Base-by-base conservation (phyloP, 2,888 invertebrate genomes). In the Drosophila suboccidentalis region DNA sequence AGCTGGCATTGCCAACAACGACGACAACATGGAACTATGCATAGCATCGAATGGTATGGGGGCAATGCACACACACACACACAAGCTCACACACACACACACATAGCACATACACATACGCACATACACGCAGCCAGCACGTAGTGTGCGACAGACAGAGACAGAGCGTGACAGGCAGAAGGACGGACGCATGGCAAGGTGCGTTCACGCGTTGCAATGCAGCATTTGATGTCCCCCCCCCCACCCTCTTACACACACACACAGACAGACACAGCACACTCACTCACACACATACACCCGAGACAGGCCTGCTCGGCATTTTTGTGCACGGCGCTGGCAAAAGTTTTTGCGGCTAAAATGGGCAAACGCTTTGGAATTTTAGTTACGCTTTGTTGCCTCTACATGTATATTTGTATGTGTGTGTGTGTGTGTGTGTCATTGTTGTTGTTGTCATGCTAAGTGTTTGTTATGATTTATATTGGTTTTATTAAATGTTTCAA, bases 401-500 rank as follows among this genome's bases (percentile, higher is more conserved):
- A 22, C 26, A 36, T 46, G 49, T 55, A 29, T 58, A 46, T 46
- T 59, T 22, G 22, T 46, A 61, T 22, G 46, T 57, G 58, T 55
- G 62, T 69, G 57, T 47, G 15, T 17, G 49, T 13, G 49, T 17
- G 47, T 15, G 47, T 32, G 53, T 15, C 60, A 63, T 44, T 81
- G 67, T 71, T 78, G 67, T 74, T 72, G 82, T 76, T 77, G 79
- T 64, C 65, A 71, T 80, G 87, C 85, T 91, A 85, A 86, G 89
- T 89, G 89, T 86, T 86, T 86, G 85, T 90, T 91, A 91, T 91
- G 91, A 91, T 91, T 91, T 91, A 91, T 91, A 90, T 91, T 89
- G 90, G 91, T 90, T 91, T 91, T 91, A 91, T 91, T 91, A 91
- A 91, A 91, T 91, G 91, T 91, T 91, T 91, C 91, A 91, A 89